Evolutionary conservation across 2,113 vertebrate genomes (phyloP), one percentile per base, ranked within the genome.

Genomic region (Pica pica): DNA sequence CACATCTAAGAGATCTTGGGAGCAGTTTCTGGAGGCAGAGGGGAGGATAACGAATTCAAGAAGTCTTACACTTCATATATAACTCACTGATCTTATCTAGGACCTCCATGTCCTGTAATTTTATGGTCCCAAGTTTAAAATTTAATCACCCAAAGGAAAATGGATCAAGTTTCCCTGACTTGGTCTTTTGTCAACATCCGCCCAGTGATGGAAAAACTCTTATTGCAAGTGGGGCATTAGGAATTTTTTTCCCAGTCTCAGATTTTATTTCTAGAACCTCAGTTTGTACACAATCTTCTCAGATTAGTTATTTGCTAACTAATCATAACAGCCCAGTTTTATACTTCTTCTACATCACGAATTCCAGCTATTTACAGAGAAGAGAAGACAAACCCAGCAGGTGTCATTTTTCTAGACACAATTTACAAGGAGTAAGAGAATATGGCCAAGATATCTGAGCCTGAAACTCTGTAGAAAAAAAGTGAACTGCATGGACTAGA

Each of bases 361-460:
- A 74, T 87, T 69, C 57, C 59, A 89, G 50, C 50, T 50, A 53
- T 70, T 92, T 95, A 95, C 86, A 97, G 95, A 73, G 89, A 94
- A 97, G 93, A 94, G 94, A 96, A 95, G 85, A 96, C 96, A 94
- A 97, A 96, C 93, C 91, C 97, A 96, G 95, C 93, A 97, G 98
- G 97, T 98, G 97, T 98, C 97, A 97, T 96, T 97, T 93, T 97
- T 97, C 89, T 89, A 95, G 89, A 98, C 88, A 82, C 70, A 94
- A 93, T 95, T 97, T 96, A 97, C 42, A 97, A 59, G 74, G 87
- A 97, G 55, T 88, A 97, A 91, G 79, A 97, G 76, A 94, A 95
- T 69, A 88, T 79, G 79, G 95, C 96, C 83, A 82, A 83, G 96
- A 93, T 92, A 97, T 95, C 93, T 93, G 90, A 98, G 94, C 83